Base-by-base conservation (phyloP, 2,888 invertebrate genomes). In the Sphinx pinastri region DNA sequence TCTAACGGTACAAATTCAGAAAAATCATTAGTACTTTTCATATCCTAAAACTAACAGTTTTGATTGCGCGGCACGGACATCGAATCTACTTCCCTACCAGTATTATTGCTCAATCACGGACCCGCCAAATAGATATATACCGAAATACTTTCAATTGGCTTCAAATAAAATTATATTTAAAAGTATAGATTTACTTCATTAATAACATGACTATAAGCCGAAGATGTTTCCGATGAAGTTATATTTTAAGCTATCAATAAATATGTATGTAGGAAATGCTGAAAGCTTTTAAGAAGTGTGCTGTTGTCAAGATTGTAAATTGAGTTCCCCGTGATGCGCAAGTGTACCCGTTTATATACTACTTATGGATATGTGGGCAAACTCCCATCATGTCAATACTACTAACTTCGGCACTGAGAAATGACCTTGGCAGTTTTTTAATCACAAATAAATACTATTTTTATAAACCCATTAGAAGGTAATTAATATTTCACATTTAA, bases 251-350 rank as follows among this genome's bases (percentile, higher is more conserved):
- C n/a, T 67, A 67, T 73, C 13, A 47, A 25, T 70, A 67, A 69
- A 57, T 8, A 60, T 68, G 67, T 67, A 68, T 68, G 49, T 45
- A 54, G 54, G 63, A 31, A 55, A 70, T 67, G 55, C 51, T 59
- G 70, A 84, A 86, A 83, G 85, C 85, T 86, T 86, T 85, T 83
- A 85, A 77, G 80, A 75, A 76, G 73, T 80, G 72, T 80, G 73
- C 75, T 73, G 75, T 73, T 73, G 75, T 77, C 70, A 74, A 77
- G 76, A 77, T 73, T 70, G 76, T 71, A 85, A 86, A 86, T 85
- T 84, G 83, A 84, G 77, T 85, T 85, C 74, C 68, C 19, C 72
- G 70, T 71, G 74, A 73, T 69, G 73, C 69, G 70, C 38, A 72
- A 58, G 70, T 72, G 70, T 68, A 70, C 73, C 57, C 49, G 72